Percentiles rank a stretch among this genome's conserved stretches.
Conservation (phyloP, 2,888 invertebrate species). For the Athripsodes cinereus region DNA sequence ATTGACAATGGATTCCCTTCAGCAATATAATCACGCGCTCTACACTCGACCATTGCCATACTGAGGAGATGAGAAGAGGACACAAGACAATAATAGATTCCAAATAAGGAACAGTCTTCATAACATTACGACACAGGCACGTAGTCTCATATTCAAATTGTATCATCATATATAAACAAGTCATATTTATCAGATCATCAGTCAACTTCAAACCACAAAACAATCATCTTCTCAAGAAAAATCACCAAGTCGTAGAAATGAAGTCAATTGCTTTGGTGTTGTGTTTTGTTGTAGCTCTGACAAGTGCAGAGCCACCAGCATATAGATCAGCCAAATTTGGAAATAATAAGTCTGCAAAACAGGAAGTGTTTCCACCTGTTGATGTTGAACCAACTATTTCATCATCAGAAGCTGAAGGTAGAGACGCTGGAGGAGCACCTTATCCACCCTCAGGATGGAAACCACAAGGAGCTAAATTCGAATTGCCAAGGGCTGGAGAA, state of each 20-base stretch:
- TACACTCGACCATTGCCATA: constrained; percentile 6
- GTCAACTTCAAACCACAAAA: constrained; percentile 2
- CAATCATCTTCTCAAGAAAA: background rate
- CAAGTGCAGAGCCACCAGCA: constrained; percentile 14
- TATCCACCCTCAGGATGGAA: constrained; percentile 44
- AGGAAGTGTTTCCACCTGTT: constrained; percentile 1
- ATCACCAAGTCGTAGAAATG: constrained; percentile 11
- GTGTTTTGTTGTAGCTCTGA: constrained; percentile 4
- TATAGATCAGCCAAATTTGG: constrained; percentile 14
- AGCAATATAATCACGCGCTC: constrained; percentile 7
- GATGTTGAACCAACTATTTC: constrained; percentile 14
- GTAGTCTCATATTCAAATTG: constrained; percentile 6
- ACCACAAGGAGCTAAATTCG: constrained; percentile 39
- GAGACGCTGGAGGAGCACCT: constrained; percentile 10
- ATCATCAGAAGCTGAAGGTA: background rate
- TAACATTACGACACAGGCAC: constrained; percentile 12
- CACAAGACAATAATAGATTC: constrained; percentile 6
- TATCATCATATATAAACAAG: constrained; percentile 11
- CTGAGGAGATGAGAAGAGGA: constrained; percentile 2
- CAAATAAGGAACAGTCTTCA: constrained; percentile 3
- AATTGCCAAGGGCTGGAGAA: constrained; percentile 32
- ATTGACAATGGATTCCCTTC: constrained; percentile 8
- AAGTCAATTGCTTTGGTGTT: constrained; percentile 16
- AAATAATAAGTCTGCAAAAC: constrained; percentile 5
- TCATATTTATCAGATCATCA: constrained; percentile 4